Evolutionary conservation across 2,888 invertebrate genomes (phyloP), one percentile per base, ranked within the genome.

Genomic region (Parnassius orleans): DNA sequence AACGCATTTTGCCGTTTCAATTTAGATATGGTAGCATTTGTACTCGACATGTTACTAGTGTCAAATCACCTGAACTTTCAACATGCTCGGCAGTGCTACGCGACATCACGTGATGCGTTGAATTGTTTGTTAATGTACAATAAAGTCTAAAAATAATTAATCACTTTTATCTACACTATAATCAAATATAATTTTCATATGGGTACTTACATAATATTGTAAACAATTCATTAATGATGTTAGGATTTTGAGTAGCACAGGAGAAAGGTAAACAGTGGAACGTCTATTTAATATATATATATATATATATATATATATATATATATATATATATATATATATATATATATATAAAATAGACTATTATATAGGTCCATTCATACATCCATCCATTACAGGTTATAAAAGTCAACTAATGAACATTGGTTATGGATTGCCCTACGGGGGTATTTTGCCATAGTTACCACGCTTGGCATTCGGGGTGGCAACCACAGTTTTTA

Each of bases 21-120:
- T 46, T n/a, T 12, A n/a, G 46, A 12, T 12, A 46, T 46, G 46
- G 11, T n/a, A 46, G 5, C 12, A 12, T 3, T 46, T 46, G 46
- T 46, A 12, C 7, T 33, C 7, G 7, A 33, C 33, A 33, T 3
- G 5, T 1, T 46, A 11, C 12, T 46, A 12, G 46, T 46, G 12
- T 12, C 53, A 11, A 1, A 1, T 19, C 19, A 19, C 53, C n/a
- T 48, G 53, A 60, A 54, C 47, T 46, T 12, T 24, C 54, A 10
- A 60, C 15, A 14, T 2, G 12, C 19, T 9, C 11, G 12, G 46
- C 33, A 5, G 9, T 24, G 60, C 48, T 42, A 42, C 1, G 24
- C n/a, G 14, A 43, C 9, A 24, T 57, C 53, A 57, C 48, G 57
- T 57, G 62, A 57, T 52, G 14, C 9, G 12, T 61, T 57, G 42